Conservation (phyloP, 2,113 vertebrate genomes). For the Hemiprocne comata region DNA sequence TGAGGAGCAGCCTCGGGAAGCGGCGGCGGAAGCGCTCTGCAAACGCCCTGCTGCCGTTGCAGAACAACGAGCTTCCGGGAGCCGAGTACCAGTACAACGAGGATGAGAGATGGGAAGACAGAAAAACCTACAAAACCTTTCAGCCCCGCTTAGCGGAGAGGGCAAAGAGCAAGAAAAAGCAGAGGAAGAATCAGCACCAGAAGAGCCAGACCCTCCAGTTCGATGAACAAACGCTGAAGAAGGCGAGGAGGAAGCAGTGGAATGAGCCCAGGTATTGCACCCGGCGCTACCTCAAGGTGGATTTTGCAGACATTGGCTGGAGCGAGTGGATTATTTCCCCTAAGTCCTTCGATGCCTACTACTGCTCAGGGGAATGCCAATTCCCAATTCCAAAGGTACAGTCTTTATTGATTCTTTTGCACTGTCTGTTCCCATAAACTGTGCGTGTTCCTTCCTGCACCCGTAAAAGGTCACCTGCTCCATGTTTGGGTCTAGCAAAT, state of each 20-base stretch:
- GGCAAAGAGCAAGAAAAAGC: constrained; percentile 84
- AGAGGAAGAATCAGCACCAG: constrained; percentile 82
- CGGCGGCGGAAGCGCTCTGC: constrained; percentile 79
- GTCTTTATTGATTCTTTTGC: not conserved
- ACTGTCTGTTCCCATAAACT: not conserved
- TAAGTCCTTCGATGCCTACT: constrained; percentile 94
- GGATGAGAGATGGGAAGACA: constrained; percentile 80
- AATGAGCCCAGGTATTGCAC: constrained; percentile 88
- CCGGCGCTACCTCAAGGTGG: constrained; percentile 93
- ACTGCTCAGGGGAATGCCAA: constrained; percentile 96
- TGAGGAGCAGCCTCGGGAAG: constrained; percentile 22
- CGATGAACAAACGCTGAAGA: constrained; percentile 92
- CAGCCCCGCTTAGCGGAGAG: constrained; percentile 81
- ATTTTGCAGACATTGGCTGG: constrained; percentile 98
- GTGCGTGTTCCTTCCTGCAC: not conserved
- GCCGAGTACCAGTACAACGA: constrained; percentile 83
- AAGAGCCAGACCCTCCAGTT: constrained; percentile 91
- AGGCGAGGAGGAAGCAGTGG: constrained; percentile 93
- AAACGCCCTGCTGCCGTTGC: constrained; percentile 82
- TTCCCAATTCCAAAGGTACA: constrained; percentile 97
- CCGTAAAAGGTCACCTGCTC: not conserved
- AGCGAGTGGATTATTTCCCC: constrained; percentile 99
- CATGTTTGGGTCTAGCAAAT: not conserved
- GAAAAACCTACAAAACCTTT: constrained; percentile 81
- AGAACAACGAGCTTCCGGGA: constrained; percentile 94